A percentile compares a stretch with the other conserved stretches of the same genome.
Conservation (phyloP, 1,140 invertebrate species). For the Cheumatopsyche charites region DNA sequence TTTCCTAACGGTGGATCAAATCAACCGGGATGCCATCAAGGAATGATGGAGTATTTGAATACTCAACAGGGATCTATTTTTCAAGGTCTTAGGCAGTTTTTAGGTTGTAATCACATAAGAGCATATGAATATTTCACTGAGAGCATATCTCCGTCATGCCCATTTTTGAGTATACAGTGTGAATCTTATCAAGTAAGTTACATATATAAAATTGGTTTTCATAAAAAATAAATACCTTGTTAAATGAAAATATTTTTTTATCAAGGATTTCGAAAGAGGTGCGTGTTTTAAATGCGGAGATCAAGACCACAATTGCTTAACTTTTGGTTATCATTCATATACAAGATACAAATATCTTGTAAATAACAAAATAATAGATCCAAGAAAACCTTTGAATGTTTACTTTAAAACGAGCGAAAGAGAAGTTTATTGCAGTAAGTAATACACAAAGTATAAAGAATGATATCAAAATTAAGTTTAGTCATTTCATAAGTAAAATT, state of each 20-base stretch:
- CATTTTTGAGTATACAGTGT: conserved; percentile 78
- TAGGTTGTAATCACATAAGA: conserved; percentile 85
- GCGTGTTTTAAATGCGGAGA: conserved; percentile 75
- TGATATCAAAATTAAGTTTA: not conserved
- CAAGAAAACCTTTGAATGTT: conserved; percentile 64
- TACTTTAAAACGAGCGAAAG: conserved; percentile 73
- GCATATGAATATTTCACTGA: conserved; percentile 87
- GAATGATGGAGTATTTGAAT: conserved; percentile 71
- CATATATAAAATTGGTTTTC: not conserved
- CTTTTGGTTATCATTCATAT: conserved; percentile 70
- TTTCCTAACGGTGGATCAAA: conserved; percentile 86
- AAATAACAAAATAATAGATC: conserved; percentile 52
- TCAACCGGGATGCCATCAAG: conserved; percentile 84
- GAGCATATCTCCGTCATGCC: conserved; percentile 77
- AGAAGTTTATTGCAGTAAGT: conserved; percentile 80
- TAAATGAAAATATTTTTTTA: conserved; percentile 1
- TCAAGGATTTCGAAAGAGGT: conserved; percentile 71
- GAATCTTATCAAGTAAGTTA: conserved; percentile 70
- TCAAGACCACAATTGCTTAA: conserved; percentile 68
- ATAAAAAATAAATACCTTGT: too few relatives aligned
- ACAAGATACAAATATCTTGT: conserved; percentile 60
- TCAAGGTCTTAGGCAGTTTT: conserved; percentile 72
- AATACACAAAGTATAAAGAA: conserved; percentile 21
- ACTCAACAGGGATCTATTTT: conserved; percentile 66
- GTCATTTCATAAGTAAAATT: conserved; percentile 29